Percentiles rank a stretch among this genome's conserved stretches.
Evolutionary conservation across 2,113 vertebrate genomes (phyloP).

Genomic region (Motacilla tschutschensis): DNA sequence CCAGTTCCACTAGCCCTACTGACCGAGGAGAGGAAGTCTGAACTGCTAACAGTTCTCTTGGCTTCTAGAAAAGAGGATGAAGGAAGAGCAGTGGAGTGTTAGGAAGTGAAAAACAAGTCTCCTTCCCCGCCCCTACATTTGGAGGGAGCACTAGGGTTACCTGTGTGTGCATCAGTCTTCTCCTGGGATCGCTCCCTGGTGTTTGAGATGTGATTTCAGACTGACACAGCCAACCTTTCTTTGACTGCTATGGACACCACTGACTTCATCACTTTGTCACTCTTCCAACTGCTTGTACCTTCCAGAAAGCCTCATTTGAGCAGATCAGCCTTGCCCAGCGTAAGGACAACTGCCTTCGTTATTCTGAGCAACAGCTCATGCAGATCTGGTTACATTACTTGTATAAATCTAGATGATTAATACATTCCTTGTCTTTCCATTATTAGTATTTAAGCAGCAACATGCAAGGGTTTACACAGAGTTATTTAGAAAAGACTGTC

Average conservation of each 20-base stretch:
- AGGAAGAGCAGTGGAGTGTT: background rate
- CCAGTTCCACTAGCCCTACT: background rate
- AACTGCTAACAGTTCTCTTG: background rate
- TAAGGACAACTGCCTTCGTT: background rate
- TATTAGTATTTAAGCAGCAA: constrained; percentile 13
- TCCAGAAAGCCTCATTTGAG: background rate
- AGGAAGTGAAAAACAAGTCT: background rate
- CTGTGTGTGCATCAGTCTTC: background rate
- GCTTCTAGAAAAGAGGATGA: background rate
- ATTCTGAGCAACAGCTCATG: background rate
- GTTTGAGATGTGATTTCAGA: background rate
- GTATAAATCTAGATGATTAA: background rate
- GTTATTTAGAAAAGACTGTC: constrained; percentile 3
- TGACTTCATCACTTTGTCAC: background rate
- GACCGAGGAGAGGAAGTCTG: background rate
- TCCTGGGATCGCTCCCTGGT: accelerated
- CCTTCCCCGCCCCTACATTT: background rate
- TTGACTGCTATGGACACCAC: background rate
- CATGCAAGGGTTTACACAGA: background rate
- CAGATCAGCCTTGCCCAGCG: background rate
- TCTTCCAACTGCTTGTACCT: background rate
- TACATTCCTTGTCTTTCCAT: background rate
- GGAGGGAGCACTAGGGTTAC: background rate
- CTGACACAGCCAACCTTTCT: background rate
- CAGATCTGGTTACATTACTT: background rate